These are phyloP conservation scores for Pachypanchax playfairii DNA, from an alignment of 2,113 vertebrate species.

Conservation along the genomic window DNA sequence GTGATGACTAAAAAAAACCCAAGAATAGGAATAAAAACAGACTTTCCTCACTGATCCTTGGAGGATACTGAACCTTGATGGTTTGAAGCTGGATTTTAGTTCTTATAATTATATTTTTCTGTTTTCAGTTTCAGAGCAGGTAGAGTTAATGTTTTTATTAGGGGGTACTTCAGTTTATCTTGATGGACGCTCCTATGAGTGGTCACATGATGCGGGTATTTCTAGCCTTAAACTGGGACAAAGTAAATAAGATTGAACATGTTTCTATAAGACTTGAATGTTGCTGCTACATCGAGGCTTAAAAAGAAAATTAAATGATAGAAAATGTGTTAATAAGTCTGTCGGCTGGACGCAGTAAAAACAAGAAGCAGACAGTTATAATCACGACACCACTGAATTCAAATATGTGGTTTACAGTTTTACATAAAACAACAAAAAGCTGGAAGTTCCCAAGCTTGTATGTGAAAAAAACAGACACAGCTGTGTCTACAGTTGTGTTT, in stretches of 20 bases:
- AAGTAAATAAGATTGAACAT: neutral
- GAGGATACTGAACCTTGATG: slow-evolving; percentile 12
- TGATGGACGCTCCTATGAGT: slow-evolving; percentile 20
- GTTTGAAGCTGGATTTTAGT: slow-evolving; percentile 15
- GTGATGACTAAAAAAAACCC: slow-evolving; percentile 28
- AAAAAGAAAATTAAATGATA: neutral
- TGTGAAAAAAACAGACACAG: no score
- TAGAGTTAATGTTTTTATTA: slow-evolving; percentile 4
- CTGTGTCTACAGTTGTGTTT: no score
- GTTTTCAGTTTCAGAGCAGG: slow-evolving; percentile 24
- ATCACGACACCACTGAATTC: no score
- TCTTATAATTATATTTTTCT: slow-evolving; percentile 33
- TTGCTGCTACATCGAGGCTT: no score
- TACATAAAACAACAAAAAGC: no score
- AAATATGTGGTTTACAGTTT: no score
- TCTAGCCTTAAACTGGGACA: slow-evolving; percentile 16
- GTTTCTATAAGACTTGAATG: no score
- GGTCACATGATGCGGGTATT: slow-evolving; percentile 8
- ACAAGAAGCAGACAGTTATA: no score
- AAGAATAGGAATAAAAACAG: no score
- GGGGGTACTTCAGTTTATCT: slow-evolving; percentile 15
- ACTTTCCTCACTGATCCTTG: neutral
- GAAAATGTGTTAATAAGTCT: no score
- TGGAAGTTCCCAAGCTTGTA: no score
- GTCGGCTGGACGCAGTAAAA: no score